Evolutionary conservation across 2,888 invertebrate species (phyloP), one percentile per base, ranked within the genome.

Genomic region (Euphydryas editha): DNA sequence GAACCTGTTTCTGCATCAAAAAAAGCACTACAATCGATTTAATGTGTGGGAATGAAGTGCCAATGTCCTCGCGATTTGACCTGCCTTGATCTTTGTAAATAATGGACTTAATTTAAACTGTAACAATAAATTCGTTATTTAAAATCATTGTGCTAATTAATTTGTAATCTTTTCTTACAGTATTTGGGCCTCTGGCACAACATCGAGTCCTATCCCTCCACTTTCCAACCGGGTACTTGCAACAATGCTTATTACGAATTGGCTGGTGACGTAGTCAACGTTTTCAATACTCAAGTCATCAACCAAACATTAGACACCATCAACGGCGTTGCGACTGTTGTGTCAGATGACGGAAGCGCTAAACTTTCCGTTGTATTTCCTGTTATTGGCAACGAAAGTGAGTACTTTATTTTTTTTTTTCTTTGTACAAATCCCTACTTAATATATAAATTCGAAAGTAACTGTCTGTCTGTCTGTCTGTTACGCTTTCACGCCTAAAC

Each of bases 311-410:
- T 93, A 21, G 87, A 91, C 7, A 89, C 88, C 1, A 93, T 94
- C 58, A 89, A 88, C 61, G 95, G 94, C 0, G 74, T 83, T 1
- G 95, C 93, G 3, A 84, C 81, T 21, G 74, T 88, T 11, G 82
- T 85, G 0, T 68, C 76, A 8, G 69, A 69, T 17, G 85, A 95
- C 77, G 91, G 90, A 1, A 90, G 87, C 67, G 96, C 94, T 47
- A 92, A 94, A 36, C 93, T 95, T 0, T 88, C 93, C 0, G 95
- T 95, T 83, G 94, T 93, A 15, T 95, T 95, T 78, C 88, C 88
- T 17, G 90, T 94, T 60, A 82, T 87, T 82, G 92, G 94, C 69
- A 84, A 89, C 51, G 70, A 66, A n/a, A 17, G 72, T 69, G 57
- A 70, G 69, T 70, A 30, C 17, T 62, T 61, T 62, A 57, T 65